Evolutionary conservation across 2,888 invertebrate genomes (phyloP), one percentile per base, ranked within the genome.

Genomic region (Stramonita haemastoma): DNA sequence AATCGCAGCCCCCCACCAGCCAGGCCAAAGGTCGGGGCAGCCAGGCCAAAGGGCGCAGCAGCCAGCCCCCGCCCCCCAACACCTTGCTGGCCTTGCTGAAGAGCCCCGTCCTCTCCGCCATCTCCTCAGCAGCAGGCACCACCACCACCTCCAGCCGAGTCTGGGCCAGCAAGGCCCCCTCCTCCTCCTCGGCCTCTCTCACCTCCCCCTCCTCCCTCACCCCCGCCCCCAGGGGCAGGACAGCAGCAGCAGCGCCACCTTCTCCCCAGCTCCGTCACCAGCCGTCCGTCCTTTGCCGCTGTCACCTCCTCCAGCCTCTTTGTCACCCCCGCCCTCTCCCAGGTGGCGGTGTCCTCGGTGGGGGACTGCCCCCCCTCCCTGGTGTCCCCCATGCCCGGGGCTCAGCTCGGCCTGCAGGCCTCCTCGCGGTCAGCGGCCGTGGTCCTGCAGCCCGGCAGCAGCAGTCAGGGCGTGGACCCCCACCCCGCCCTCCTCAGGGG

Each of bases 61-160:
- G n/a, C 22, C 73, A 84, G 46, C 57, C 79, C 19, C 88, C 86
- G 26, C 70, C 70, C 0, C 86, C 86, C 36, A 87, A 87, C 19
- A 90, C 90, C 29, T 87, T 91, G 29, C 83, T 90, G 26, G 90
- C 89, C 46, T 70, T 91, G 77, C 81, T 90, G 34, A 81, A 90
- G 73, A 87, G 87, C 32, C 90, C 90, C 19, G 89, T 87, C 8
- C 60, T 87, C 19, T 90, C 87, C 5, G 87, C 87, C 34, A 60
- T 83, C 36, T 32, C 32, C 19, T 32, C 60, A 13, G 17, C 56
- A 0, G 6, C 19, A 17, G 22, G 15, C 5, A 29, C 19, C 32
- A 22, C 8, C 77, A 32, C 32, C 77, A 77, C 77, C 26, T 8
- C 70, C 32, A 77, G 77, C 32, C 8, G 77, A 32, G 32, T 77